A percentile compares a stretch with the other conserved stretches of the same genome.
Conservation (phyloP, 2,797 vertebrate species). For the Anas bernieri region DNA sequence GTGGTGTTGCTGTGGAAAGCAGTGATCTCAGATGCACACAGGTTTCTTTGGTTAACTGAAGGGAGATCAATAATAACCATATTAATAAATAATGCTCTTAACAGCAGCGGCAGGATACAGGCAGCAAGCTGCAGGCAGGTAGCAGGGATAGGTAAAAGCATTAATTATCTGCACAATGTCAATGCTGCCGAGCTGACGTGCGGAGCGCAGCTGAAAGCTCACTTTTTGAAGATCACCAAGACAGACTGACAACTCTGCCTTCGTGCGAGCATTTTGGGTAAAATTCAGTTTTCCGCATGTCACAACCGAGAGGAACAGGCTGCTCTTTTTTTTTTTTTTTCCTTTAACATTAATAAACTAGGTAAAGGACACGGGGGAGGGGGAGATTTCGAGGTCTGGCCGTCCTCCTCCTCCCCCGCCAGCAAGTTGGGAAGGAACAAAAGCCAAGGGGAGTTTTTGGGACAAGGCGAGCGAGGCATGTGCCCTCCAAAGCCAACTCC, state of each 20-base stretch:
- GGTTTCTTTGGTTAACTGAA: constrained; percentile 41
- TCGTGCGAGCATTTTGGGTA: neutral
- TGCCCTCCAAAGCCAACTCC: constrained; percentile 25
- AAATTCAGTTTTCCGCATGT: constrained; percentile 29
- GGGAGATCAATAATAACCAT: constrained; percentile 30
- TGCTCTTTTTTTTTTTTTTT: neutral
- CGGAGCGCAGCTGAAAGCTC: neutral
- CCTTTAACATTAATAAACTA: neutral
- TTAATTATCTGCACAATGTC: neutral
- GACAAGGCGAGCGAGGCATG: neutral
- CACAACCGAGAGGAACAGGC: neutral
- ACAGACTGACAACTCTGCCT: neutral
- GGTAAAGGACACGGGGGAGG: neutral
- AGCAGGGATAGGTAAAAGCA: neutral
- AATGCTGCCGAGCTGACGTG: neutral
- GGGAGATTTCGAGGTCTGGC: neutral
- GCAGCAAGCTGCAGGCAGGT: constrained; percentile 13
- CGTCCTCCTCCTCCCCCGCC: neutral
- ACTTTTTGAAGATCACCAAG: constrained; percentile 17
- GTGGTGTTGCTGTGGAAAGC: neutral
- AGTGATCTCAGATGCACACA: neutral
- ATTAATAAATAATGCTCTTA: constrained; percentile 64
- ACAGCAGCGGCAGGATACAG: constrained; percentile 8
- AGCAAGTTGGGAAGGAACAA: constrained; percentile 46
- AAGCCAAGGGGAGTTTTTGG: neutral